Base-by-base conservation (phyloP, 92 coral and sea anemone genomes). In the Phenganax stokvisi region DNA sequence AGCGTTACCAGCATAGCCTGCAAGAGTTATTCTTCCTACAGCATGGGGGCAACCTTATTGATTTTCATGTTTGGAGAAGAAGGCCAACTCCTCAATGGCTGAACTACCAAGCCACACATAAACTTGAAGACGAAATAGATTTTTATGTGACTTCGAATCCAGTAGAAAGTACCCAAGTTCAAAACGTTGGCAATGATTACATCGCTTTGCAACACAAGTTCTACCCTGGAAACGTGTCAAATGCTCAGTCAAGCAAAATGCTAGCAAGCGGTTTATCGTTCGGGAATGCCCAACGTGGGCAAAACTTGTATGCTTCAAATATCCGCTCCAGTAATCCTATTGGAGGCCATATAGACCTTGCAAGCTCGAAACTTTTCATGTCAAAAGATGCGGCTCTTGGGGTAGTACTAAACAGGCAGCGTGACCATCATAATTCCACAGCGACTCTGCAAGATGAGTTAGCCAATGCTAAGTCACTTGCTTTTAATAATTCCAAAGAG, bases 1-100 rank as follows among this genome's bases (percentile, higher is more conserved):
- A 90, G 12, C 90, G 92, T 55, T 93, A 85, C 84, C 90, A 89
- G 16, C 97, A 91, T 67, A 93, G 90, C 71, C 84, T 93, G n/a
- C 97, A 91, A 74, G 98, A 93, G 74, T 76, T 93, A 69, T 93
- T 74, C 84, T 93, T 93, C 82, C 97, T 93, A 72, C 98, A 93
- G 84, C 89, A 68, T 85, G 98, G 98, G 30, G 94, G 94, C 52
- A 91, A 88, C 63, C 79, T 93, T 72, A 89, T 93, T 88, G 98
- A 93, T 77, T 88, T 88, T 84, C 89, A 89, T 8, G 59, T 82
- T 0, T 93, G 93, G 97, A 89, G 90, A 82, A 75, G 96, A 72
- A 88, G 89, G 60, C 93, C 98, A 72, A 87, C 74, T 52, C 89
- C 92, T 5, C 92, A 89, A 54, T 82, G 90, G 69, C 76, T 86